A percentile compares a stretch with the other conserved stretches of the same genome.
Evolutionary conservation across 2,113 vertebrate genomes (phyloP).

Genomic region (Holacanthus passer): DNA sequence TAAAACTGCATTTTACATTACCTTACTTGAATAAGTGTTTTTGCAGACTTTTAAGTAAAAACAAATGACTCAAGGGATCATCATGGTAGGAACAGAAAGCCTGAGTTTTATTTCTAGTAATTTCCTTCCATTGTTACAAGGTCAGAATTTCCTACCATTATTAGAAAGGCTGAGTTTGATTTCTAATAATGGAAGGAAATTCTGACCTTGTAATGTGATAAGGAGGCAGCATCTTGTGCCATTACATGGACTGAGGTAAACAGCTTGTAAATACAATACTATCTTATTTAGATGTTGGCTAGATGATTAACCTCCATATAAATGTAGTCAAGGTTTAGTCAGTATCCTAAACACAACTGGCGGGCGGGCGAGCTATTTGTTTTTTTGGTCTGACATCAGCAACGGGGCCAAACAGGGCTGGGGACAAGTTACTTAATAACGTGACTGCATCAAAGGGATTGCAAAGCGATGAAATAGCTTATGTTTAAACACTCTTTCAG

Average conservation of each 20-base stretch:
- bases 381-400: background rate
- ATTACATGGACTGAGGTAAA: background rate
- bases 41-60: background rate
- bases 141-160: too few species aligned
- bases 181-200: background rate
- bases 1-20: too few species aligned
- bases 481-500: slow-evolving; percentile 5
- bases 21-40: background rate
- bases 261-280: background rate
- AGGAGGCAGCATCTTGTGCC: background rate
- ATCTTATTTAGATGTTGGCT: background rate
- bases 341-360: background rate
- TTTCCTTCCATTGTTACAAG: too few species aligned
- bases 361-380: background rate
- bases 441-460: slow-evolving; percentile 28
- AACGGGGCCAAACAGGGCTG: background rate
- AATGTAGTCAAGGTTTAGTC: background rate
- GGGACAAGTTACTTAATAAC: slow-evolving; percentile 27
- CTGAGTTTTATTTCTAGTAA: too few species aligned
- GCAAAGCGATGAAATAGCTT: slow-evolving; percentile 14
- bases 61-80: background rate
- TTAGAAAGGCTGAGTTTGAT: background rate
- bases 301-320: background rate
- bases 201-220: background rate
- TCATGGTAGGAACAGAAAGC: background rate